Evolutionary conservation across 92 coral and sea anemone species (phyloP), one percentile per base, ranked within the genome.

Genomic region (Scolanthus callimorphus): DNA sequence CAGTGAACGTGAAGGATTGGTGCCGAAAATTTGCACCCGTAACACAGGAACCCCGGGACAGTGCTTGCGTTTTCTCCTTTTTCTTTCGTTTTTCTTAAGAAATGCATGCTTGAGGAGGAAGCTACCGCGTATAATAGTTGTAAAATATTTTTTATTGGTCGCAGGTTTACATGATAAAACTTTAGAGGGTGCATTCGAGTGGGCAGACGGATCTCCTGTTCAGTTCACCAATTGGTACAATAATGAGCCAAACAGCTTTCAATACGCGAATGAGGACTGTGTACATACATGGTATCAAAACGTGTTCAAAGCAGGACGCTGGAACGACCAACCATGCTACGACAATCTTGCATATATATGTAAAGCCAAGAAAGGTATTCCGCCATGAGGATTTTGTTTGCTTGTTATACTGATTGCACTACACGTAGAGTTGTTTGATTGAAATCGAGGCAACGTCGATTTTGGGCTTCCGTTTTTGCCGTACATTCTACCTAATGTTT

Each of bases 351-450:
- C 73, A 0, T 90, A 71, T 47, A 90, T 90, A 25, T 90, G 97
- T 67, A 89, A 89, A 55, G 82, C 63, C 41, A 74, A 70, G 22
- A 90, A 87, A 87, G 97, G 97, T 46, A 46, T n/a, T n/a, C n/a
- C n/a, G n/a, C n/a, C n/a, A n/a, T n/a, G n/a, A n/a, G n/a, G n/a
- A n/a, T n/a, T n/a, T n/a, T 22, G n/a, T 15, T 20, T 49, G 0
- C 20, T 20, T 20, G 1, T 20, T 49, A 9, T 20, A 17, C 1
- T 25, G 50, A 45, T 15, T 45, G 50, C 2, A 2, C 22, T 51
- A 12, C 12, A 27, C 57, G 4, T 51, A 3, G 10, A 12, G 13
- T 2, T 15, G 44, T 9, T 15, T 37, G 44, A 37, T 9, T 9
- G 44, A 9, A 37, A 9, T 37, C 15, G 44, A 37, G 15, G 44